These are phyloP conservation scores for Pelochelys cantorii DNA, from an alignment of 2,797 vertebrate genomes.

Conservation along the genomic window DNA sequence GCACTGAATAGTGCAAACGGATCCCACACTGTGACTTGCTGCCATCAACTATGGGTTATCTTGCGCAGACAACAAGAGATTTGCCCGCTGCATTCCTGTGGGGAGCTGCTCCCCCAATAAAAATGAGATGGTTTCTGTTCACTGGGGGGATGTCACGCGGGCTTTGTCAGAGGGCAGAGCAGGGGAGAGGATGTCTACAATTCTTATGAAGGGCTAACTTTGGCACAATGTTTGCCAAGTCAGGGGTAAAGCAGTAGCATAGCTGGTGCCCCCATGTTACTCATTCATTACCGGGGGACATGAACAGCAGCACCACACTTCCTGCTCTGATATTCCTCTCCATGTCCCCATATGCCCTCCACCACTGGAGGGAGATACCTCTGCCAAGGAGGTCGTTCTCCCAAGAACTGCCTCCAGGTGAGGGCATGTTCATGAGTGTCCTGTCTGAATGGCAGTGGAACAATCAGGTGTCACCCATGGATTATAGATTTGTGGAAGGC, in stretches of 20 bases:
- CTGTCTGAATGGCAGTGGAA: background rate
- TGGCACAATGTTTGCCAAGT: background rate
- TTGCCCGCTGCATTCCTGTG: background rate
- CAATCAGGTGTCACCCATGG: background rate
- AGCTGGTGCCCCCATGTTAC: background rate
- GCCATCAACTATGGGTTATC: background rate
- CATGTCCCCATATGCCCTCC: background rate
- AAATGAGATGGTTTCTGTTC: accelerated
- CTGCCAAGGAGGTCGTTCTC: background rate
- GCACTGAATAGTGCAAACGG: background rate
- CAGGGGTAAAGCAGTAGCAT: constrained; percentile 6
- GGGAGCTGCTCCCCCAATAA: background rate
- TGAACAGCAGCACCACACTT: background rate
- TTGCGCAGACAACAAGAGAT: background rate
- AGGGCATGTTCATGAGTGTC: background rate
- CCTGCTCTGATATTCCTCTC: background rate
- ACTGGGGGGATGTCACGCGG: background rate
- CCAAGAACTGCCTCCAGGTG: constrained; percentile 5
- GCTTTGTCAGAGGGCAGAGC: background rate
- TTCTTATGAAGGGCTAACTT: background rate
- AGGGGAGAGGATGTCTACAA: background rate
- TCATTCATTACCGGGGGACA: background rate
- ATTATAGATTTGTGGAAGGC: background rate
- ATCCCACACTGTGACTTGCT: background rate
- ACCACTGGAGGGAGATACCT: constrained; percentile 39